Percentiles rank a stretch among this genome's conserved stretches.
Conservation (phyloP, 1,140 invertebrate species). For the Pteromalus puparum region DNA sequence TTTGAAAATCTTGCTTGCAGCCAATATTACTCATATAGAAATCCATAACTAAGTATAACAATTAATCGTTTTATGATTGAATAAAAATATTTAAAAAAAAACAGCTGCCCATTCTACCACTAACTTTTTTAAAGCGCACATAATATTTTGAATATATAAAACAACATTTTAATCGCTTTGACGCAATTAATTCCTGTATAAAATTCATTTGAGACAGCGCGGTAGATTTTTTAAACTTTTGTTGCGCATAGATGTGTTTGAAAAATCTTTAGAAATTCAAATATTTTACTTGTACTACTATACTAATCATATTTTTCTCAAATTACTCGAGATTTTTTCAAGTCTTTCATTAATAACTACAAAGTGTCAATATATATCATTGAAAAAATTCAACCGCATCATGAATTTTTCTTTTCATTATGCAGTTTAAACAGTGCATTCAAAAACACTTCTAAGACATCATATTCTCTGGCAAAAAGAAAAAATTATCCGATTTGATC, state of each 20-base stretch:
- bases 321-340: not conserved
- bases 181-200: not conserved
- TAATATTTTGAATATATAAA: not conserved
- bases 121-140: too few species aligned
- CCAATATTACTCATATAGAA: too few species aligned
- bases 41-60: too few species aligned
- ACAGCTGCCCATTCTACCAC: too few species aligned
- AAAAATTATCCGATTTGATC: not conserved
- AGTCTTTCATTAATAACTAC: not conserved
- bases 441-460: not conserved
- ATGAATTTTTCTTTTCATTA: not conserved
- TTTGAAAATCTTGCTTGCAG: not conserved
- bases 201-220: not conserved
- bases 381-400: not conserved
- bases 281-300: not conserved
- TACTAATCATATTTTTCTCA: not conserved
- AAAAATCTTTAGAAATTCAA: not conserved
- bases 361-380: not conserved
- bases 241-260: not conserved
- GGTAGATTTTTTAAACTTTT: not conserved
- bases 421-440: not conserved
- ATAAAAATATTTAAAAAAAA: too few species aligned
- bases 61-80: too few species aligned
- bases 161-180: not conserved
- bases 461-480: slow-evolving; percentile 36